phyloP scores from a whole-genome alignment of 1,140 invertebrate genomes.

The Bombus waltoni region DNA sequence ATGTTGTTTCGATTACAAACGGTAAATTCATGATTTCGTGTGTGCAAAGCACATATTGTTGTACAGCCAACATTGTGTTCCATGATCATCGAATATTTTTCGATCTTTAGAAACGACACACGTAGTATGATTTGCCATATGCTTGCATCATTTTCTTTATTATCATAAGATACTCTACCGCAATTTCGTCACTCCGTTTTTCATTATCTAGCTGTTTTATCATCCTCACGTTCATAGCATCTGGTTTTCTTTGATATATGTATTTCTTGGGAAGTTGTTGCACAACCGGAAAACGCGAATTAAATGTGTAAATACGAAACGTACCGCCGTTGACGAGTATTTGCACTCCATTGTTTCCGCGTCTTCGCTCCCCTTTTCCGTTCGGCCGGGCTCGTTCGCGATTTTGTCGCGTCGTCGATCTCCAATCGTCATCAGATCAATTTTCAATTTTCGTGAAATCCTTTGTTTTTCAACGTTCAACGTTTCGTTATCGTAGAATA shows the following conservation, averaged over 20 bases:
- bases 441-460: slow-evolving; percentile 7
- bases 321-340: slow-evolving; percentile 4
- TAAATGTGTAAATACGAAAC: slow-evolving; percentile 15
- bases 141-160: neutral
- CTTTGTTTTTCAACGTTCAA: neutral
- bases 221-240: neutral
- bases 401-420: neutral
- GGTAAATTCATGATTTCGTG: neutral
- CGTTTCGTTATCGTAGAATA: slow-evolving; percentile 35
- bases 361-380: slow-evolving; percentile 4
- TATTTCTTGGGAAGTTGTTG: neutral
- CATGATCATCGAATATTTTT: too few species aligned
- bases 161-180: neutral
- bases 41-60: too few species aligned
- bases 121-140: neutral
- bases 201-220: neutral
- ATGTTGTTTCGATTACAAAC: neutral
- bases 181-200: neutral
- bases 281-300: slow-evolving; percentile 32
- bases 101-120: neutral
- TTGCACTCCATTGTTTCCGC: slow-evolving; percentile 15
- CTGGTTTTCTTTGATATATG: neutral
- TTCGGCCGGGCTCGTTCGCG: neutral
- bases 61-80: neutral
- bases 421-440: too few species aligned